Percentiles rank a stretch among this genome's conserved stretches.
Conservation (phyloP, 2,797 vertebrate genomes). For the Brachymystax lenok region DNA sequence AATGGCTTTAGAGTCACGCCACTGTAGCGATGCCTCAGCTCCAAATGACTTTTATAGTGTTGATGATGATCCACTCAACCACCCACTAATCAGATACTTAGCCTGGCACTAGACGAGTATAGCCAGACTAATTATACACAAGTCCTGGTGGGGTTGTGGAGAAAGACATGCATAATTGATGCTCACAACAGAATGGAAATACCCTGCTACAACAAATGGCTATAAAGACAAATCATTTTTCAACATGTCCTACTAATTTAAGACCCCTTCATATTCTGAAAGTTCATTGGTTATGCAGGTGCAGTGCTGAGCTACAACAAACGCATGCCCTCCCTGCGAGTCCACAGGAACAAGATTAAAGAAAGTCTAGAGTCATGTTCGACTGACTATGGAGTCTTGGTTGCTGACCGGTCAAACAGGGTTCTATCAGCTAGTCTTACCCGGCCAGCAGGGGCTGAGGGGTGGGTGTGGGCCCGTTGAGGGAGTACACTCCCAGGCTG, state of each 20-base stretch:
- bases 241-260: background rate
- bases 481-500: conserved; percentile 85
- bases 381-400: background rate
- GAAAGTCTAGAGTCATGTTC: conserved; percentile 31
- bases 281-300: too few species aligned
- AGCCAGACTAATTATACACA: conserved; percentile 16
- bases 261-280: background rate
- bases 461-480: conserved; percentile 88
- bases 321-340: too few species aligned
- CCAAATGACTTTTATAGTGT: conserved; percentile 27
- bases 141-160: conserved; percentile 9
- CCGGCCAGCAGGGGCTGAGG: conserved; percentile 87
- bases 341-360: too few species aligned
- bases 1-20: conserved; percentile 18
- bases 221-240: background rate
- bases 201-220: conserved; percentile 26
- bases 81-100: background rate
- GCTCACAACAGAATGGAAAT: conserved; percentile 47
- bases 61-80: conserved; percentile 34
- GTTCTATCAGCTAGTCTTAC: conserved; percentile 68
- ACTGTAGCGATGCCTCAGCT: conserved; percentile 20
- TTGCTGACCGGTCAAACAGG: background rate
- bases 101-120: background rate
- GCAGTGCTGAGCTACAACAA: too few species aligned
- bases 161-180: conserved; percentile 56